Percentiles rank a stretch among this genome's conserved stretches.
These are phyloP conservation scores for Agapornis canus DNA, from an alignment of 2,797 vertebrate genomes.

Conservation along the genomic window DNA sequence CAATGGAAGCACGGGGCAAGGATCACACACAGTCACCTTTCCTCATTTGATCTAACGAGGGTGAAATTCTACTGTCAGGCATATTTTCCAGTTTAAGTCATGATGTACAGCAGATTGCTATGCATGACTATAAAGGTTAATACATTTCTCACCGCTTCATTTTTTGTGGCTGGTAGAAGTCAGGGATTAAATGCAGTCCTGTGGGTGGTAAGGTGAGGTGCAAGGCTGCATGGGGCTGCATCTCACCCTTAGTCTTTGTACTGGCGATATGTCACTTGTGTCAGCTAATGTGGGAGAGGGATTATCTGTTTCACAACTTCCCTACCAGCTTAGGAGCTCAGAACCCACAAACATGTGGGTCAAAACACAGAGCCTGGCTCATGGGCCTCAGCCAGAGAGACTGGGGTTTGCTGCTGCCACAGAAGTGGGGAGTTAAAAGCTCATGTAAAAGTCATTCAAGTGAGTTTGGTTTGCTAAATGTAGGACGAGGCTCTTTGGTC, in stretches of 20 bases:
- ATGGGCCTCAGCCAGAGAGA: neutral
- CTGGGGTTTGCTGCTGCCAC: neutral
- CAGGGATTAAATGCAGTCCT: neutral
- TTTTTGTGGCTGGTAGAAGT: neutral
- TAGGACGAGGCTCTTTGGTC: neutral
- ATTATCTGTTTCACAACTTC: neutral
- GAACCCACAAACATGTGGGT: fast-evolving
- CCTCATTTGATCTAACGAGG: conserved; percentile 46
- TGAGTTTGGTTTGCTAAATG: neutral
- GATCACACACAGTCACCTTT: conserved; percentile 41
- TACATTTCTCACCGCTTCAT: conserved; percentile 14
- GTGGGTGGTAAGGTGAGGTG: neutral
- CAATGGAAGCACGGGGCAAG: neutral
- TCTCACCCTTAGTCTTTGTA: neutral
- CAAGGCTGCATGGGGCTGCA: neutral
- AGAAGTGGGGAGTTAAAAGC: neutral
- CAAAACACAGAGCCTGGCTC: neutral
- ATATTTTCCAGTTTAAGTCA: conserved; percentile 20
- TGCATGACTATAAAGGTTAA: conserved; percentile 39
- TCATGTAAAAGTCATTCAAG: neutral
- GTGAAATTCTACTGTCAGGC: conserved; percentile 58
- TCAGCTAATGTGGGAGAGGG: neutral
- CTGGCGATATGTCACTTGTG: neutral
- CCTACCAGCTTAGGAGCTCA: neutral
- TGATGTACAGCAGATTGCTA: conserved; percentile 43